phyloP scores from a whole-genome alignment of 1,140 invertebrate species.

The Pristionchus pacificus region DNA sequence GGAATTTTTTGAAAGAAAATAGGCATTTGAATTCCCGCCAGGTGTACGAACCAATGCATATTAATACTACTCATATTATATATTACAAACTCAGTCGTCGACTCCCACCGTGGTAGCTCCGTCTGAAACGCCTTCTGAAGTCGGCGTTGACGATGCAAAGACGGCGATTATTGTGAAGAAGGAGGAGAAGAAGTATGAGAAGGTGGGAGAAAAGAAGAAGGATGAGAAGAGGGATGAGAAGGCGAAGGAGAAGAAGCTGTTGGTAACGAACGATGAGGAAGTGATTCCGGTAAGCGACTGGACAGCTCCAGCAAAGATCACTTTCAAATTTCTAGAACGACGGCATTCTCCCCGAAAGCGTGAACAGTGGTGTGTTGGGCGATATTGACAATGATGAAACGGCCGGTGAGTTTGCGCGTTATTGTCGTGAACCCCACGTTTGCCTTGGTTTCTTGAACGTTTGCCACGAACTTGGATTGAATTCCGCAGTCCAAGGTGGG shows the following conservation, averaged over 20 bases:
- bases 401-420: too few relatives aligned
- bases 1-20: too few relatives aligned
- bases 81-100: background rate
- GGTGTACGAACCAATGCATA: background rate
- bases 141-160: background rate
- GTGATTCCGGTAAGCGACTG: too few relatives aligned
- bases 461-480: too few relatives aligned
- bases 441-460: too few relatives aligned
- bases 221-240: constrained; percentile 2
- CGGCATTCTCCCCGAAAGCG: too few relatives aligned
- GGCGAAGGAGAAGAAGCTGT: background rate
- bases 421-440: too few relatives aligned
- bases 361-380: too few relatives aligned
- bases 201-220: background rate
- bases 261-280: background rate
- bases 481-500: too few relatives aligned
- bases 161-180: background rate
- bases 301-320: too few relatives aligned
- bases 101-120: background rate
- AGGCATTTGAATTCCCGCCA: constrained; percentile 4
- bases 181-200: background rate
- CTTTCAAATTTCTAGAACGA: too few relatives aligned
- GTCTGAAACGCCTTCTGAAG: background rate
- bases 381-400: too few relatives aligned
- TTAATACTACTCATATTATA: background rate